Evolutionary conservation across 1,140 invertebrate species (phyloP).

Genomic region (Nephila pilipes): DNA sequence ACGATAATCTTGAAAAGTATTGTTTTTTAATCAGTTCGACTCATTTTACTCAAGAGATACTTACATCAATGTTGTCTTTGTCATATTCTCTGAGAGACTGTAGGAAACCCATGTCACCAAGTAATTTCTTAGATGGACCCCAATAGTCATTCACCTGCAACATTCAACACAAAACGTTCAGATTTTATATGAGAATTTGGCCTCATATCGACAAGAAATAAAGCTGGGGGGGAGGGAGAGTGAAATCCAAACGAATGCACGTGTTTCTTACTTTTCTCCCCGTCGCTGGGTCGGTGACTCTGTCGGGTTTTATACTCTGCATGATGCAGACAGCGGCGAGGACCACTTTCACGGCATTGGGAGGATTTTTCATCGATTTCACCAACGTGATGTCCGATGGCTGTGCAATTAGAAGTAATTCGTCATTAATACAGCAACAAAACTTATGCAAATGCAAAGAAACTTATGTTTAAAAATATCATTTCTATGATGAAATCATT

Average conservation of each 20-base stretch:
- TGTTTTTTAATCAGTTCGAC: no score
- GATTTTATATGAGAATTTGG: no score
- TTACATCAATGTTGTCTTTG: slow-evolving; percentile 92
- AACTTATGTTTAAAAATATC: no score
- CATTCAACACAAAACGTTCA: not conserved
- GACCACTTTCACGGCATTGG: slow-evolving; percentile 85
- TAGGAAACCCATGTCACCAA: slow-evolving; percentile 95
- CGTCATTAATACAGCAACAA: not conserved
- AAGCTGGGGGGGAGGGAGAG: no score
- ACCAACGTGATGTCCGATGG: slow-evolving; percentile 84
- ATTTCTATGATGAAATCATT: no score
- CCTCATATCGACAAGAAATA: no score
- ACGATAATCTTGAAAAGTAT: no score
- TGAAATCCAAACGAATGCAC: no score
- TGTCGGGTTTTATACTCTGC: slow-evolving; percentile 90
- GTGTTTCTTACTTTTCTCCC: slow-evolving; percentile 85
- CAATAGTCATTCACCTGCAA: slow-evolving; percentile 90
- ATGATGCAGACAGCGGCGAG: slow-evolving; percentile 98
- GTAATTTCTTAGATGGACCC: slow-evolving; percentile 93
- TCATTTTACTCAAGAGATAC: slow-evolving; percentile 72
- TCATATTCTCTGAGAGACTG: slow-evolving; percentile 92
- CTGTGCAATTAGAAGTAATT: slow-evolving; percentile 75
- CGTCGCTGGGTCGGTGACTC: slow-evolving; percentile 87
- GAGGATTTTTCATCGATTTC: slow-evolving; percentile 85
- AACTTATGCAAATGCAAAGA: no score